A percentile compares a stretch with the other conserved stretches of the same genome.
Evolutionary conservation across 1,140 invertebrate species (phyloP).

Genomic region (Heliconius himera): DNA sequence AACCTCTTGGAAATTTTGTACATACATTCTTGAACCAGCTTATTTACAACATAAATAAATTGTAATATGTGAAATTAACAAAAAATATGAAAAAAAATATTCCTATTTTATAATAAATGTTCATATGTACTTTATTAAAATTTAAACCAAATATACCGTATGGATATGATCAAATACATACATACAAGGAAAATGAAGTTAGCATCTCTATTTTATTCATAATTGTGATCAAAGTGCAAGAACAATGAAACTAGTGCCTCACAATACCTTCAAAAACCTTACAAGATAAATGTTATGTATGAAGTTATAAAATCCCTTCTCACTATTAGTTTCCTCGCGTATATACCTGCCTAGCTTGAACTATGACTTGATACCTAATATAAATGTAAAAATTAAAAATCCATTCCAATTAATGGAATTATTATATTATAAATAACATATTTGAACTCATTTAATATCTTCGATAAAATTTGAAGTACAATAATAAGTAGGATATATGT

Average conservation of each 20-base stretch:
- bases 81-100: no score
- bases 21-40: no score
- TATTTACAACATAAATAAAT: no score
- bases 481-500: not conserved
- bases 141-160: not conserved
- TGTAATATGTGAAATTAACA: no score
- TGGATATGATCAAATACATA: not conserved
- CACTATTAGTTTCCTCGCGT: conserved; percentile 66
- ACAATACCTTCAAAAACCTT: conserved; percentile 71
- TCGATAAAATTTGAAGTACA: no score
- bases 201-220: not conserved
- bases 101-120: not conserved
- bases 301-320: conserved; percentile 57
- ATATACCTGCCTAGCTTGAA: conserved; percentile 78
- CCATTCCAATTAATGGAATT: not conserved
- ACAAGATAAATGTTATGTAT: conserved; percentile 42
- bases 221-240: conserved; percentile 48
- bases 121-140: not conserved
- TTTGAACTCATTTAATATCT: no score
- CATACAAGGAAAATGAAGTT: not conserved
- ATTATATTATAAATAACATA: not conserved
- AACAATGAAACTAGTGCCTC: conserved; percentile 58
- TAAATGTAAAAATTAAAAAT: conserved; percentile 54
- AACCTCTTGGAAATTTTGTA: no score
- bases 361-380: conserved; percentile 74